Base-by-base conservation (phyloP, 2,113 vertebrate species). In the Tinamus guttatus region DNA sequence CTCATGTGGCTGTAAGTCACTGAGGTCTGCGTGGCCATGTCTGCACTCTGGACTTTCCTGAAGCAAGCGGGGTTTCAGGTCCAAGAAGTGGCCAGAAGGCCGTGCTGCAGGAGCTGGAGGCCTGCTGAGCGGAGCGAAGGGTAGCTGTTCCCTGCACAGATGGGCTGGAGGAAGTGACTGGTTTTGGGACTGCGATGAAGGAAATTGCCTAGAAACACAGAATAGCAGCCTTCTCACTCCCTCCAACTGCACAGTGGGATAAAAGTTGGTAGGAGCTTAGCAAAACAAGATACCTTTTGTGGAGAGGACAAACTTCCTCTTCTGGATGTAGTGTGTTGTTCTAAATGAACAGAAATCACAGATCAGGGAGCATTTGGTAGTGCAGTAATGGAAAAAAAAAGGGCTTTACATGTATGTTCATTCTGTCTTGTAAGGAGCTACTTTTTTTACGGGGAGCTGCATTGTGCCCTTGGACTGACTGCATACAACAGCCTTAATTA, bases 81-180 rank as follows among this genome's bases (percentile, higher is more conserved):
- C 25, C 52, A 68, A 84, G 64, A 90, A 85, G 68, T 85, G 91
- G 58, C 90, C 96, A 95, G 92, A 97, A 96, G 83, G 82, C 74
- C 80, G 43, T 93, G 47, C 94, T 93, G 85, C 93, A 89, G 90
- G 94, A 89, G 80, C 80, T 92, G 63, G 64, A 96, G 95, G 69
- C 77, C 85, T 85, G 89, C 73, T 78, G 90, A 93, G 73, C 82
- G 81, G 65, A 40, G 65, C 80, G 88, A 86, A 88, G 69, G 83
- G 91, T 95, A 81, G 80, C 49, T 96, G 74, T 73, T 52, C 8
- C 36, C 25, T 38, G 27, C 25, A 93, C 95, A 96, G 94, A 95
- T 96, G 93, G 96, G 81, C 69, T 76, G 94, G 58, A 94, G 90
- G 93, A 96, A 96, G 80, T 62, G 90, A 81, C 81, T 90, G 77